A percentile compares a stretch with the other conserved stretches of the same genome.
phyloP scores from a whole-genome alignment of 2,888 invertebrate species.

The Crepidodera aurea region DNA sequence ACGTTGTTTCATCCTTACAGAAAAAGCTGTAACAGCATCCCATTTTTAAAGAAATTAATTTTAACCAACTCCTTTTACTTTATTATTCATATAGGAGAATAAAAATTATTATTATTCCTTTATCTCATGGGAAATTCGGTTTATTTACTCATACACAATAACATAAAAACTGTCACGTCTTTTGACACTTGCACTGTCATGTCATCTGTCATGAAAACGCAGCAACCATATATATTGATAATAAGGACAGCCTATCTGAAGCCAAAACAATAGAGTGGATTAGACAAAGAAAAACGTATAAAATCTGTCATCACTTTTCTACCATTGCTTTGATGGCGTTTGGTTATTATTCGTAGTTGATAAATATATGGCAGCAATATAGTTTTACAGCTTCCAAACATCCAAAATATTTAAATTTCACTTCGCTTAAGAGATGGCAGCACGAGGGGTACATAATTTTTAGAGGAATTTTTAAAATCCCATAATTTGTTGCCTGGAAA shows the following conservation, averaged over 20 bases:
- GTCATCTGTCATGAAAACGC: too few species aligned
- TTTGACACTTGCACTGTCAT: constrained; percentile 7
- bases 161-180: constrained; percentile 5
- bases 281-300: too few species aligned
- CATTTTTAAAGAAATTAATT: constrained; percentile 58
- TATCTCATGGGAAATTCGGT: constrained; percentile 22
- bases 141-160: constrained; percentile 29
- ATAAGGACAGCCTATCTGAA: too few species aligned
- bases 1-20: constrained; percentile 72
- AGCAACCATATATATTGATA: too few species aligned
- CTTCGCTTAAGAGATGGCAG: not conserved
- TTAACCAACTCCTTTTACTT: constrained; percentile 9
- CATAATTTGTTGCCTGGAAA: not conserved
- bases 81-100: constrained; percentile 26
- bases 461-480: not conserved
- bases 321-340: too few species aligned
- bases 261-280: too few species aligned
- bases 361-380: too few species aligned
- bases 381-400: too few species aligned
- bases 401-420: too few species aligned
- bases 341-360: too few species aligned
- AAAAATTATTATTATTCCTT: constrained; percentile 5
- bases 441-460: not conserved
- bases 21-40: constrained; percentile 77
- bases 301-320: too few species aligned